Base-by-base conservation (phyloP, 1,140 invertebrate genomes). In the Lucilia sericata region DNA sequence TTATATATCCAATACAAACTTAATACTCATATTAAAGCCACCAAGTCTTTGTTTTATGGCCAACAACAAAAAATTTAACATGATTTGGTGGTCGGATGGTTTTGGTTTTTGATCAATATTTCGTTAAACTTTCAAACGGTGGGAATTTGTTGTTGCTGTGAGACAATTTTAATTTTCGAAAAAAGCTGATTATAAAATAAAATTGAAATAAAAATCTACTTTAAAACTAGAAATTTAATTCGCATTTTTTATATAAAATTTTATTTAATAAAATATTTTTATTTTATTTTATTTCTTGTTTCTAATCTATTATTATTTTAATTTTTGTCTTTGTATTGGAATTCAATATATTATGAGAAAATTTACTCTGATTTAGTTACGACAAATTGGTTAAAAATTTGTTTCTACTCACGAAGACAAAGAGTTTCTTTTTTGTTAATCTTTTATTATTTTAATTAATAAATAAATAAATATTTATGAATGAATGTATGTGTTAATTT, bases 291-390 rank as follows among this genome's bases (percentile, higher is more conserved):
- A 55, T 55, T n/a, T 60, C 55, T n/a, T n/a, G 55, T 60, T 60
- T 60, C 14, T 17, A 17, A 5, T n/a, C 55, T 60, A 60, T 60
- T 60, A 60, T 60, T 60, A 60, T 60, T 60, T 60, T 60, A 60
- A 60, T 60, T 60, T 42, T 42, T 42, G 5, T 42, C 10, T 42
- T 55, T 17, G 1, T 60, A 60, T 60, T 60, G 13, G 17, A 17
- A n/a, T 60, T 60, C 55, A 7, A 60, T 60, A 14, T 1, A 3
- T 60, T n/a, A n/a, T 60, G 55, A 60, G 55, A 60, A 60, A n/a
- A n/a, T 60, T 60, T 60, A 60, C 55, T 60, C 55, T 60, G 55
- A 60, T 60, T 60, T 60, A 60, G 55, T 60, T 60, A n/a, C 55
- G 55, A 60, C 55, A 60, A 60, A 60, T 60, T 60, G 55, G 14